Evolutionary conservation across 2,113 vertebrate genomes (phyloP).

Genomic region (Hystrix cristata): DNA sequence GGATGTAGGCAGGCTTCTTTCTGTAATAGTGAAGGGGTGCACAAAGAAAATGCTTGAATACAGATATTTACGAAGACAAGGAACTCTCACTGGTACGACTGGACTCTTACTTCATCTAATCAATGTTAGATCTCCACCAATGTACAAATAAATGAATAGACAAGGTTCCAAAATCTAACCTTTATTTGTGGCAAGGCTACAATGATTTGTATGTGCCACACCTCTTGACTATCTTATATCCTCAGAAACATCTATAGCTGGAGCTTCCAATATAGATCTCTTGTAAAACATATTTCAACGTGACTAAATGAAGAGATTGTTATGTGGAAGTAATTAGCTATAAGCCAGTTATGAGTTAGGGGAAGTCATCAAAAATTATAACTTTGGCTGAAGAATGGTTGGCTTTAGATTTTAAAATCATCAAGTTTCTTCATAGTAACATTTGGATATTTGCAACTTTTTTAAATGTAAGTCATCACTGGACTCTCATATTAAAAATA

Average conservation of each 20-base stretch:
- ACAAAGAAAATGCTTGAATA: background rate
- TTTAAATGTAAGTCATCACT: background rate
- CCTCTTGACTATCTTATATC: background rate
- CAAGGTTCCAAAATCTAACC: background rate
- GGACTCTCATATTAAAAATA: background rate
- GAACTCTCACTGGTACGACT: background rate
- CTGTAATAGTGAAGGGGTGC: background rate
- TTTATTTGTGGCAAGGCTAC: background rate
- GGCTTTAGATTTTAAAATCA: conserved; percentile 5
- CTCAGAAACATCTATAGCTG: background rate
- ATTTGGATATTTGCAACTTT: conserved; percentile 10
- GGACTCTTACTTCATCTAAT: background rate
- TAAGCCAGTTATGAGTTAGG: background rate
- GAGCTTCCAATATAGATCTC: conserved; percentile 18
- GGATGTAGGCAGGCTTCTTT: background rate
- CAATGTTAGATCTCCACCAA: background rate
- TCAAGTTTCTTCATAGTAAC: background rate
- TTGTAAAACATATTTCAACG: background rate
- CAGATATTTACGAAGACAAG: background rate
- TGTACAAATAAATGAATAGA: background rate
- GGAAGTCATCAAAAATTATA: conserved; percentile 10
- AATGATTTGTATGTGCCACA: background rate
- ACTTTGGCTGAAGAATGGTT: conserved; percentile 7
- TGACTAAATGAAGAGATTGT: background rate
- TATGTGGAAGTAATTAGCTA: background rate